Base-by-base conservation (phyloP, 1,140 invertebrate genomes). In the Platyura marginata region DNA sequence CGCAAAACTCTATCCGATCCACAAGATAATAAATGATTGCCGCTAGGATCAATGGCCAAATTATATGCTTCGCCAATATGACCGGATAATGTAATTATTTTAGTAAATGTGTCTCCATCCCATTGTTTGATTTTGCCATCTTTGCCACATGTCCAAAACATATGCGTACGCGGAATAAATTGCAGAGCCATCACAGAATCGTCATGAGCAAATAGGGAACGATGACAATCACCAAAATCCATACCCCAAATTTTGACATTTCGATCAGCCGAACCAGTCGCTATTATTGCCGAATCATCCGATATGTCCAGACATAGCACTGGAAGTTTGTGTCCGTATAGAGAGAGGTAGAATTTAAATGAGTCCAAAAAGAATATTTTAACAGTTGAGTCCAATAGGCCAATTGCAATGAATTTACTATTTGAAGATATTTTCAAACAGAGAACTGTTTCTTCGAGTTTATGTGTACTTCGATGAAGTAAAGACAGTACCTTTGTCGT, bases 201-300 rank as follows among this genome's bases (percentile, higher is more conserved):
- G 53, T 97, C 91, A 62, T 98, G 94, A 2, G 91, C 92, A 64
- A 86, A 82, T 43, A 85, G 63, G 0, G 81, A 85, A 49, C 75
- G 79, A 57, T 88, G 85, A 53, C 92, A 97, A 63, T 99, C 93
- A 16, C 95, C 96, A 66, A 96, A 98, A 63, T 98, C 92, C 58
- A 98, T 72, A 36, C 94, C 93, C 94, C 94, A 99, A 47, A 98
- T 83, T 69, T 97, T 95, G 3, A 98, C 74, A 62, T 91, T 95
- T 18, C 92, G 73, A 66, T 99, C 96, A 0, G 81, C 81, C 15
- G 92, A 95, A 19, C 93, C 94, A 0, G 94, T 96, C 2, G 77
- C 86, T 45, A 98, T 81, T 2, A 98, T 54, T 2, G 74, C 74
- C 1, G 80, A 88, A 64, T 98, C 94, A 49, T 79, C 81, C 1